These are phyloP conservation scores for Ochropleura leucogaster DNA, from an alignment of 2,888 invertebrate genomes.

Conservation along the genomic window DNA sequence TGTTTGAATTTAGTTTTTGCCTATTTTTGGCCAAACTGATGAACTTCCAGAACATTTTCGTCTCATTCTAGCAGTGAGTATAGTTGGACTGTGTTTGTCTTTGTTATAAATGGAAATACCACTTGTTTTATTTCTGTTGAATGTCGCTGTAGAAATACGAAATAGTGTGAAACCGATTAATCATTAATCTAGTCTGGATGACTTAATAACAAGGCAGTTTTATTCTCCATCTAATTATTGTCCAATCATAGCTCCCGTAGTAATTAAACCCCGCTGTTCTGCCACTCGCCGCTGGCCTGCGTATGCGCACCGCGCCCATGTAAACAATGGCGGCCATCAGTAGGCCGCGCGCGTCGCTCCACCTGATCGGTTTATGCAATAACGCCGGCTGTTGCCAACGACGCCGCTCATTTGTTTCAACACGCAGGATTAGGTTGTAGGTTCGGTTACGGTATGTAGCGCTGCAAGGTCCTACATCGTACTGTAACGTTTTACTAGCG, in stretches of 20 bases:
- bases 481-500: neutral
- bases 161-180: neutral
- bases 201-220: neutral
- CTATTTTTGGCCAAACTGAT: neutral
- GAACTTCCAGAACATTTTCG: neutral
- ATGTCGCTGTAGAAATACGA: neutral
- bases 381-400: constrained; percentile 51
- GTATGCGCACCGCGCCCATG: constrained; percentile 56
- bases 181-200: neutral
- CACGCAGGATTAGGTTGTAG: neutral
- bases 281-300: constrained; percentile 37
- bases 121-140: neutral
- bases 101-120: neutral
- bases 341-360: constrained; percentile 42
- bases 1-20: neutral
- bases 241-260: constrained; percentile 41
- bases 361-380: constrained; percentile 68
- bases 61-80: neutral
- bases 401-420: constrained; percentile 21
- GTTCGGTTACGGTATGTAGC: neutral
- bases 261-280: constrained; percentile 9
- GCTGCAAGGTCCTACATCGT: neutral
- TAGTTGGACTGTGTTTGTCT: neutral
- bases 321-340: constrained; percentile 57
- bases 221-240: neutral